Evolutionary conservation across 2,888 invertebrate genomes (phyloP).

Genomic region (Drosophila emarginata): DNA sequence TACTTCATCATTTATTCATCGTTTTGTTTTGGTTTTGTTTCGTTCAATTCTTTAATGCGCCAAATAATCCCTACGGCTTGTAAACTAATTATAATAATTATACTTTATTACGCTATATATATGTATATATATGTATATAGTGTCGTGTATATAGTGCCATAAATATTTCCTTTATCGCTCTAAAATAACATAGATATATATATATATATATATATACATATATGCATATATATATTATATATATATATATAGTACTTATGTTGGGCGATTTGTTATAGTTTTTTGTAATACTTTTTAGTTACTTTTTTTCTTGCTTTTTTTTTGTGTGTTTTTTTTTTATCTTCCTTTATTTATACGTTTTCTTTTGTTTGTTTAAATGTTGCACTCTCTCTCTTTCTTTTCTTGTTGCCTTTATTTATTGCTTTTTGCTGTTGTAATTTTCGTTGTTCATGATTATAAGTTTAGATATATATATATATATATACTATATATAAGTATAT

Average conservation of each 20-base stretch:
- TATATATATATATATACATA: conserved; percentile 65
- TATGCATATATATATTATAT: conserved; percentile 66
- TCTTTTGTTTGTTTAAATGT: conserved; percentile 16
- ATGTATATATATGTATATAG: conserved; percentile 40
- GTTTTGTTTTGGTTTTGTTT: neutral
- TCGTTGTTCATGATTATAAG: conserved; percentile 7
- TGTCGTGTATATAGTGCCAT: conserved; percentile 62
- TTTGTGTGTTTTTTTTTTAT: conserved; percentile 36
- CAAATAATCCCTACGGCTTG: conserved; percentile 69
- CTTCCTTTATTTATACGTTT: conserved; percentile 27
- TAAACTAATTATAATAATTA: conserved; percentile 36
- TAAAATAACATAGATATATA: conserved; percentile 64
- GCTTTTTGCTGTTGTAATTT: conserved; percentile 10
- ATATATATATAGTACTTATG: conserved; percentile 59
- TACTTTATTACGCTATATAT: conserved; percentile 18
- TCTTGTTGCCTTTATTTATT: conserved; percentile 24
- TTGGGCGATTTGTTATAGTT: conserved; percentile 1
- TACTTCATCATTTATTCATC: too few species aligned
- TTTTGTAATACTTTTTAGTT: conserved; percentile 68
- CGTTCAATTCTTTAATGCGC: conserved; percentile 68
- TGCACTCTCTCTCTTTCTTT: conserved; percentile 29
- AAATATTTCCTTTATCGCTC: conserved; percentile 69
- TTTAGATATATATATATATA: conserved; percentile 21
- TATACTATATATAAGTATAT: conserved; percentile 37
- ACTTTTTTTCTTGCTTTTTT: conserved; percentile 65